Conservation (phyloP, 1,140 invertebrate genomes). For the Ridgeia piscesae region DNA sequence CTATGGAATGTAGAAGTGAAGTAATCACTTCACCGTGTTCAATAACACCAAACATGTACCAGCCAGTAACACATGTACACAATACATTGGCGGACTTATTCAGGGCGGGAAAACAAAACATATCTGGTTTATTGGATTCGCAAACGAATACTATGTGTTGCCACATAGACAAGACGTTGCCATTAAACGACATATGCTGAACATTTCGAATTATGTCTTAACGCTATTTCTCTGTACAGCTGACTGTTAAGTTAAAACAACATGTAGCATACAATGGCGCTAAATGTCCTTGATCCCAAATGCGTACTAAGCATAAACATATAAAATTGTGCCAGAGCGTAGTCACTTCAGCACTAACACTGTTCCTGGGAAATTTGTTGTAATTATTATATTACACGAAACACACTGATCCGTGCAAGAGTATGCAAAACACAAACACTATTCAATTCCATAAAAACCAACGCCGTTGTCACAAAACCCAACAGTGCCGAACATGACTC, state of each 20-base stretch:
- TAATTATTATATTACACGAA: not conserved
- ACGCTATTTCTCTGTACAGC: not conserved
- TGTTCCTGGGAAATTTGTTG: not conserved
- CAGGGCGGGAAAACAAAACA: not conserved
- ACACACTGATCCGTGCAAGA: not conserved
- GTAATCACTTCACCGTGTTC: not conserved
- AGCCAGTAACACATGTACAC: not conserved
- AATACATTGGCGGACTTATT: not conserved
- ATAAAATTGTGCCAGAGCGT: not conserved
- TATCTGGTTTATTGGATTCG: not conserved
- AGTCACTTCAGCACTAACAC: not conserved
- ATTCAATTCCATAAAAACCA: not conserved
- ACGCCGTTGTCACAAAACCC: not conserved
- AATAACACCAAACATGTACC: not conserved
- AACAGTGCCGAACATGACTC: not conserved
- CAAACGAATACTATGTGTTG: not conserved
- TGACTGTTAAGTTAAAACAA: not conserved
- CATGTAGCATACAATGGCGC: not conserved
- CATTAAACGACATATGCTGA: not conserved
- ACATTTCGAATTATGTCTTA: not conserved
- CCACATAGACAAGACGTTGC: not conserved
- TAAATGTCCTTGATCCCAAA: not conserved
- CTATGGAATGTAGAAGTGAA: not conserved
- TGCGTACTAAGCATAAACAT: not conserved
- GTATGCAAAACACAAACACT: not conserved